Evolutionary conservation across 2,888 invertebrate genomes (phyloP).

Genomic region (Drosophila melanosoma): DNA sequence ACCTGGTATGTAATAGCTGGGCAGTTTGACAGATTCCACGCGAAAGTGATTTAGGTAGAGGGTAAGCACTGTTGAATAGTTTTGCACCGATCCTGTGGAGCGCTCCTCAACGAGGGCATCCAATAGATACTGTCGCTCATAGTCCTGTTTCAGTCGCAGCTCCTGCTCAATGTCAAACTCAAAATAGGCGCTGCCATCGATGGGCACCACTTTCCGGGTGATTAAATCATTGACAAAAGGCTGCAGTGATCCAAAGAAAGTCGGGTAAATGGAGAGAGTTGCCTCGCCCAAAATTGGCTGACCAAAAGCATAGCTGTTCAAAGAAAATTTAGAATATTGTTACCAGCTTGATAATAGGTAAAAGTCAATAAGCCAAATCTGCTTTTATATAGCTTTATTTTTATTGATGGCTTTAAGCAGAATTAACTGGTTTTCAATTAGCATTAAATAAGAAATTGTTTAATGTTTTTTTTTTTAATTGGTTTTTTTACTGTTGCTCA

Average conservation of each 20-base stretch:
- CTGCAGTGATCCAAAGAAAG: constrained; percentile 86
- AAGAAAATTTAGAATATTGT: not conserved
- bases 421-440: not conserved
- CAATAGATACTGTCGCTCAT: constrained; percentile 92
- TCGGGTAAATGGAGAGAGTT: constrained; percentile 93
- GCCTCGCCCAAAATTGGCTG: constrained; percentile 95
- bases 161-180: constrained; percentile 92
- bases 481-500: not conserved
- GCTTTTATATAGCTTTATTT: not conserved
- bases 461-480: not conserved
- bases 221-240: constrained; percentile 84
- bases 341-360: not conserved
- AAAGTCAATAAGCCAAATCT: not conserved
- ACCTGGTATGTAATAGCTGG: constrained; percentile 96
- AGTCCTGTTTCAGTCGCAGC: constrained; percentile 91
- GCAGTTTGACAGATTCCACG: constrained; percentile 92
- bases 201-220: constrained; percentile 90
- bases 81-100: constrained; percentile 92
- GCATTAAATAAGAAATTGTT: not conserved
- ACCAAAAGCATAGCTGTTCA: constrained; percentile 86
- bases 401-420: not conserved
- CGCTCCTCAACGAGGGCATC: constrained; percentile 97
- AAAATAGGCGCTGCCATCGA: constrained; percentile 88
- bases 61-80: constrained; percentile 91
- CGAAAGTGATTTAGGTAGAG: constrained; percentile 92